Percentiles rank a stretch among this genome's conserved stretches.
These are phyloP conservation scores for Heteromyza rotundicornis DNA, from an alignment of 2,888 invertebrate species.

Conservation along the genomic window DNA sequence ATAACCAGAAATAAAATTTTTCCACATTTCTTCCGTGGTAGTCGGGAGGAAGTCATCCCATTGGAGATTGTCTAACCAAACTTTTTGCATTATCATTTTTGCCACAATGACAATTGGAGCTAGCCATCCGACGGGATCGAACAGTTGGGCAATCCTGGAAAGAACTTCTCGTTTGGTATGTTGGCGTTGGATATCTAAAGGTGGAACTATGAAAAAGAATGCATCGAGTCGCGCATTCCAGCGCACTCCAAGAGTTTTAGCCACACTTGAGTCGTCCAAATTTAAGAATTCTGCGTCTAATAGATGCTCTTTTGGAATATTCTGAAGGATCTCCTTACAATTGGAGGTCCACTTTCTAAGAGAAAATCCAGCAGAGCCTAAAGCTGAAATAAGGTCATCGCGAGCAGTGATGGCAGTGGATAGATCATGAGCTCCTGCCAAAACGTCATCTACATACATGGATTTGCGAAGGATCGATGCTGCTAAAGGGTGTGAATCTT, in stretches of 20 bases:
- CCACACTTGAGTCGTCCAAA: not conserved
- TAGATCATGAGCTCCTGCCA: not conserved
- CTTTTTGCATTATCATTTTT: no score
- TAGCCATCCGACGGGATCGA: not conserved
- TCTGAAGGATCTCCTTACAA: not conserved
- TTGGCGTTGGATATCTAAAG: not conserved
- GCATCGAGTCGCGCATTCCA: no score
- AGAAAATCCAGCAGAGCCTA: not conserved
- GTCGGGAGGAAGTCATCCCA: no score
- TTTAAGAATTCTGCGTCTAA: not conserved
- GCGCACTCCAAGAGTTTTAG: not conserved
- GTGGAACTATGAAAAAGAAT: not conserved
- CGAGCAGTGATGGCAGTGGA: not conserved
- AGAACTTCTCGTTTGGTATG: not conserved
- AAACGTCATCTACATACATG: not conserved
- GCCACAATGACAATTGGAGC: not conserved
- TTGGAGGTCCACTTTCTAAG: not conserved
- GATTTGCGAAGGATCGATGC: no score
- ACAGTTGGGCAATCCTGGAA: no score
- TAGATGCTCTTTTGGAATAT: not conserved
- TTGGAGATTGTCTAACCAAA: no score
- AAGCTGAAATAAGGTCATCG: not conserved
- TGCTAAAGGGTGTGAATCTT: no score
- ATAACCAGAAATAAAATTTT: not conserved
- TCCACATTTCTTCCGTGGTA: not conserved